Base-by-base conservation (phyloP, 1,140 invertebrate species). In the Frieseomelitta varia region DNA sequence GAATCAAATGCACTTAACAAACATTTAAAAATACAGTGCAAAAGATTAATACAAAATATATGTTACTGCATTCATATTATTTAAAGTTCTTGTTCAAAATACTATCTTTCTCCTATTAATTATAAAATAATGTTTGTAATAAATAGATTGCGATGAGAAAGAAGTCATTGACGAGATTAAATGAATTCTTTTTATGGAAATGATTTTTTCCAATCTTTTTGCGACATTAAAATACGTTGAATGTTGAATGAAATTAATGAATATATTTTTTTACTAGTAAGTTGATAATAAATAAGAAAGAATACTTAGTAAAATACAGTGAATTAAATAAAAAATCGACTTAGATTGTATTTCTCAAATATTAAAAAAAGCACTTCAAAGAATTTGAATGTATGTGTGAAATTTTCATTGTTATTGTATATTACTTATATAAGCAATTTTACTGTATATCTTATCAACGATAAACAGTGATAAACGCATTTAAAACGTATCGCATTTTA, bases 221-320 rank as follows among this genome's bases (percentile, higher is more conserved):
- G 87, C 78, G 71, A 81, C 83, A 80, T 90, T 85, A 85, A 88
- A 86, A 75, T 84, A 73, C 51, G 61, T 89, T 84, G 78, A 58
- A 68, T 78, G 58, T 86, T 85, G 79, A 89, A 85, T 71, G 87
- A 47, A 53, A 15, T 74, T 87, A 79, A 90, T 85, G 77, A 79
- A 88, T 93, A 88, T 93, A 93, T 93, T 92, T 93, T 92, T 93
- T 87, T 93, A 93, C 88, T 87, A 87, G 56, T 91, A 91, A 88
- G 86, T 86, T 85, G 88, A 79, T 84, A 69, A 71, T 55, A 85
- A 84, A 4, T 58, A 74, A 74, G 8, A 68, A 55, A 80, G 80
- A 63, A 69, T 65, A 30, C 90, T 84, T n/a, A 76, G 58, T 76
- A 83, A 39, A 68, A 79, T 61, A 68, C 63, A 55, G 17, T 55